Conservation (phyloP, 64 coral and sea anemone genomes). For the Pocillopora damicornis region DNA sequence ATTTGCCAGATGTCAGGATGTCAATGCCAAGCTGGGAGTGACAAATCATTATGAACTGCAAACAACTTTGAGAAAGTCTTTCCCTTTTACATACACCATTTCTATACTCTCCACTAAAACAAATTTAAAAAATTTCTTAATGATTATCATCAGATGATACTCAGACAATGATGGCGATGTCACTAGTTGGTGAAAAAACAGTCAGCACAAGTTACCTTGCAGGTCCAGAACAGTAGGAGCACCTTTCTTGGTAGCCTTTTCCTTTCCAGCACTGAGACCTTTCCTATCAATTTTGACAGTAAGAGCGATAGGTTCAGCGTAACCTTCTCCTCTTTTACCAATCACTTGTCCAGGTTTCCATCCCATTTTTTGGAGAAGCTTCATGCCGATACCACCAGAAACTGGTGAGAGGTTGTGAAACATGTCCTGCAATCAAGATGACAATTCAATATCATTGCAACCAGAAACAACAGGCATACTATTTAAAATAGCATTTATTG, state of each 20-base stretch:
- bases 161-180: too few relatives aligned
- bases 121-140: too few relatives aligned
- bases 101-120: too few relatives aligned
- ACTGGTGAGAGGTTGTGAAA: slow-evolving; percentile 91
- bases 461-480: neutral
- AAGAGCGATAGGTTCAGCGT: slow-evolving; percentile 86
- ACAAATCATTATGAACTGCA: too few relatives aligned
- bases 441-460: neutral
- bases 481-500: neutral
- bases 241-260: slow-evolving; percentile 55
- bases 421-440: slow-evolving; percentile 68
- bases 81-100: too few relatives aligned
- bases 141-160: too few relatives aligned
- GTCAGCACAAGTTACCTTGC: slow-evolving; percentile 32
- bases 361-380: slow-evolving; percentile 96
- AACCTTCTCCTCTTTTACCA: slow-evolving; percentile 93
- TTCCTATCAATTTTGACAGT: slow-evolving; percentile 92
- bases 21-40: too few relatives aligned
- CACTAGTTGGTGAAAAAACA: too few relatives aligned
- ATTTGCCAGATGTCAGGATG: too few relatives aligned
- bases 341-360: slow-evolving; percentile 97
- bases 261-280: slow-evolving; percentile 71
- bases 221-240: slow-evolving; percentile 24
- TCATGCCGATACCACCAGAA: slow-evolving; percentile 88
- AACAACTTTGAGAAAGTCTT: too few relatives aligned